These are phyloP conservation scores for Meghimatium bilineatum DNA, from an alignment of 2,888 invertebrate species.

Conservation along the genomic window DNA sequence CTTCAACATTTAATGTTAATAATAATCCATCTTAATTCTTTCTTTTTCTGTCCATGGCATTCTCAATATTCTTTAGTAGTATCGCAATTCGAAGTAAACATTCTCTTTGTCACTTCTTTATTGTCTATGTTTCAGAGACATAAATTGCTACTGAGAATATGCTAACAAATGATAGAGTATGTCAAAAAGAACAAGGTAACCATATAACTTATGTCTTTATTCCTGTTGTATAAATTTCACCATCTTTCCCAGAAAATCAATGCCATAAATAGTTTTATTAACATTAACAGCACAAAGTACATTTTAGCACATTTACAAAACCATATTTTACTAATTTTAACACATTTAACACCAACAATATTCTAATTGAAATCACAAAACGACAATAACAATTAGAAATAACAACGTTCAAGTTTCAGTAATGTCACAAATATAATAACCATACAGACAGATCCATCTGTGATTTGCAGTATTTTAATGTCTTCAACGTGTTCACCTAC, in stretches of 20 bases:
- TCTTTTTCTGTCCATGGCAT: no score
- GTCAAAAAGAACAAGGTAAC: no score
- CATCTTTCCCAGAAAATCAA: not conserved
- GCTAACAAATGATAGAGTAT: no score
- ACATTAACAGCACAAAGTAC: not conserved
- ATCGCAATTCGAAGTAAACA: no score
- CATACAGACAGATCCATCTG: not conserved
- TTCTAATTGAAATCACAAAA: not conserved
- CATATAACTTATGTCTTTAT: not conserved
- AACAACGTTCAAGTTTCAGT: not conserved
- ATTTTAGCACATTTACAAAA: not conserved
- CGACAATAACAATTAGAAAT: not conserved
- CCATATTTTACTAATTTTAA: not conserved
- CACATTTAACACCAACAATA: not conserved
- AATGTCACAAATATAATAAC: conserved; percentile 7
- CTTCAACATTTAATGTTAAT: no score
- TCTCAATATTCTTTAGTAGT: no score
- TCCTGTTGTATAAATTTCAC: not conserved
- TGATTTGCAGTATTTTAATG: not conserved
- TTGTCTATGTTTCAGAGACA: no score
- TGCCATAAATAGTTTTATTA: not conserved
- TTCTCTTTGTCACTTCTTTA: no score
- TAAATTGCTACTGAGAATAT: no score
- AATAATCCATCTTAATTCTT: no score
- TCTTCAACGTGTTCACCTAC: not conserved